Conservation (phyloP, 64 coral and sea anemone genomes). For the Cladopsammia gracilis region DNA sequence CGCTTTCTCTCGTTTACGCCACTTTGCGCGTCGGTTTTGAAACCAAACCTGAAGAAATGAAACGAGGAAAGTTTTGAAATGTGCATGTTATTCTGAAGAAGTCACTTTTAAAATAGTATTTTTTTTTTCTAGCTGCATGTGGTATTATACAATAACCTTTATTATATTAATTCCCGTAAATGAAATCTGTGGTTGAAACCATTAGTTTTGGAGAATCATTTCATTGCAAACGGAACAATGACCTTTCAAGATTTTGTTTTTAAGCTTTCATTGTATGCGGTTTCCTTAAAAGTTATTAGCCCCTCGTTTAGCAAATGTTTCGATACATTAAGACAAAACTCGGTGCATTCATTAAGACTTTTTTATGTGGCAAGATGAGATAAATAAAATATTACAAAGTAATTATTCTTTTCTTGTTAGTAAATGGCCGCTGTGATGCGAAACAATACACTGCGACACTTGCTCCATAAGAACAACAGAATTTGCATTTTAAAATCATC, state of each 20-base stretch:
- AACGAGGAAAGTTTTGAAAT: neutral
- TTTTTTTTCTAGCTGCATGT: neutral
- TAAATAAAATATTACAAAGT: constrained; percentile 30
- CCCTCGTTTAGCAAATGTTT: neutral
- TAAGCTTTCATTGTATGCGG: neutral
- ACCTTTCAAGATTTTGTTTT: neutral
- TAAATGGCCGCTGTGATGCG: neutral
- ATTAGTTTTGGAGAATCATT: neutral
- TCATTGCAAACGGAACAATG: neutral
- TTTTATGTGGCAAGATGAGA: neutral
- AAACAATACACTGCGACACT: neutral
- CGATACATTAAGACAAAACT: constrained; percentile 13
- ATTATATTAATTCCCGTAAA: neutral
- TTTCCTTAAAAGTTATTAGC: neutral
- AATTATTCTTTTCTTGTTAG: neutral
- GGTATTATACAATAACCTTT: constrained; percentile 3
- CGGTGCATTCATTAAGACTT: neutral
- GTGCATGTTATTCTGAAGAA: no score
- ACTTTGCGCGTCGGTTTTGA: constrained; percentile 94
- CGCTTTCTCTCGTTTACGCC: constrained; percentile 87
- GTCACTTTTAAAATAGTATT: neutral
- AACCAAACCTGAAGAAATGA: constrained; percentile 86
- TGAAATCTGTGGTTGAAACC: neutral
- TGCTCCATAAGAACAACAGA: constrained; percentile 4
- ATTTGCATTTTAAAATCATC: constrained; percentile 14